These are phyloP conservation scores for Pseudomugil tenellus DNA, from an alignment of 2,797 vertebrate species.

Conservation along the genomic window DNA sequence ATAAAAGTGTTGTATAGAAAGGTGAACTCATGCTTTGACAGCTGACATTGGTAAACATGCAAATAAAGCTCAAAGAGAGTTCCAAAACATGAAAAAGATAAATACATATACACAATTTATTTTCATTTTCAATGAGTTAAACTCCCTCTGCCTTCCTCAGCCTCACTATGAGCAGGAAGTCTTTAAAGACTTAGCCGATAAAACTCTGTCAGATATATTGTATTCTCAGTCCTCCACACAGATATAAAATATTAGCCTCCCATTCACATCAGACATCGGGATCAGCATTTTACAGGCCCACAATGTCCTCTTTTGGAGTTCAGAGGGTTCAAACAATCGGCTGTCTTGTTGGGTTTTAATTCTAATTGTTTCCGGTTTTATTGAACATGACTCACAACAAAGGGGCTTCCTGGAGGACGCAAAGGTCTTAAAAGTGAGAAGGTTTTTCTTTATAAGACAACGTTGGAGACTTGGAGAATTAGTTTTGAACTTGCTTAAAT, in stretches of 20 bases:
- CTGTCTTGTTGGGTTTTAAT: constrained; percentile 55
- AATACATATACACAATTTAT: not conserved
- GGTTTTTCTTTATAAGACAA: not conserved
- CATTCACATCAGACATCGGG: constrained; percentile 60
- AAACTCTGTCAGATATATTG: constrained; percentile 78
- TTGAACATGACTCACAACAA: constrained; percentile 44
- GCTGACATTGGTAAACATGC: constrained; percentile 23
- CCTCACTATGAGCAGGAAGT: constrained; percentile 70
- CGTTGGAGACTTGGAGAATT: not conserved
- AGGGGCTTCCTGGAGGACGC: constrained; percentile 26
- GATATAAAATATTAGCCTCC: constrained; percentile 69
- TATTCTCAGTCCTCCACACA: constrained; percentile 59
- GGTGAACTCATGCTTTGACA: not conserved
- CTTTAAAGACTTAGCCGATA: constrained; percentile 78
- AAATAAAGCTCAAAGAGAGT: constrained; percentile 44
- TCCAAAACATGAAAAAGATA: constrained; percentile 26
- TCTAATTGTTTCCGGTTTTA: constrained; percentile 62
- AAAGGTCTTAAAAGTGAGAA: constrained; percentile 11
- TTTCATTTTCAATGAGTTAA: constrained; percentile 33
- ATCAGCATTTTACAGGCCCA: constrained; percentile 67
- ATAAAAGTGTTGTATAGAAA: constrained; percentile 17
- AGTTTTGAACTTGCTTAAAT: constrained; percentile 8
- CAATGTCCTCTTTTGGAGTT: constrained; percentile 68
- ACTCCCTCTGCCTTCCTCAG: constrained; percentile 55
- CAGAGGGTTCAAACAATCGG: constrained; percentile 68